These are phyloP conservation scores for Hemibagrus wyckioides DNA, from an alignment of 2,113 vertebrate species.

Conservation along the genomic window DNA sequence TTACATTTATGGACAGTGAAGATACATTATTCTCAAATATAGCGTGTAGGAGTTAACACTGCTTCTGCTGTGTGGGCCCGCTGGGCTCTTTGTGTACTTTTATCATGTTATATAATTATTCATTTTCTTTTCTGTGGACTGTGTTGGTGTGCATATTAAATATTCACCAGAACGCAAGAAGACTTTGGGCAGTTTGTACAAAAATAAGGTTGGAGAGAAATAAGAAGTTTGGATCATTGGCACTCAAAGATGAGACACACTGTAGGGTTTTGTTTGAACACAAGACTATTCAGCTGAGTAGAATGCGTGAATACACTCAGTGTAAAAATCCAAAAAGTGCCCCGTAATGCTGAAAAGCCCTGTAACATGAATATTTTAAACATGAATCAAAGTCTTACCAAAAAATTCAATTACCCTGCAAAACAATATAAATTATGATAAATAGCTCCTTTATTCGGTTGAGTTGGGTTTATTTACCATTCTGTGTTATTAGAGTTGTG, in stretches of 20 bases:
- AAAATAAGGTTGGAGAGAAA: slow-evolving; percentile 20
- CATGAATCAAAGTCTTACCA: not conserved
- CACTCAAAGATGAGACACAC: slow-evolving; percentile 22
- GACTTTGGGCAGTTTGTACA: not conserved
- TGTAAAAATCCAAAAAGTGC: not conserved
- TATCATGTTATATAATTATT: slow-evolving; percentile 14
- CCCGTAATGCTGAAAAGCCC: not conserved
- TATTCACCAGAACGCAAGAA: slow-evolving; percentile 11
- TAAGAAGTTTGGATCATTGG: slow-evolving; percentile 19
- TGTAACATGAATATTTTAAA: slow-evolving; percentile 4
- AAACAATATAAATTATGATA: slow-evolving; percentile 25
- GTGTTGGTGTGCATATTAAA: slow-evolving; percentile 14
- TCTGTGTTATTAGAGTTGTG: slow-evolving; percentile 14
- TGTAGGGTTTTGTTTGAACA: slow-evolving; percentile 33
- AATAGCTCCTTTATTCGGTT: not conserved
- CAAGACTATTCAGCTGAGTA: slow-evolving; percentile 3
- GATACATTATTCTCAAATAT: not conserved
- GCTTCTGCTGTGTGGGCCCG: not conserved
- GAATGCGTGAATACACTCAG: slow-evolving; percentile 4
- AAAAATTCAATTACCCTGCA: slow-evolving; percentile 27
- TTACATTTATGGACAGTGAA: not conserved
- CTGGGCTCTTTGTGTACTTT: not conserved
- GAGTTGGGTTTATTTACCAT: slow-evolving; percentile 26
- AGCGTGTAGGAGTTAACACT: not conserved
- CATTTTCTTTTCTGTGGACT: not conserved